A percentile compares a stretch with the other conserved stretches of the same genome.
Evolutionary conservation across 1,140 invertebrate species (phyloP).

Genomic region (Apis florea): DNA sequence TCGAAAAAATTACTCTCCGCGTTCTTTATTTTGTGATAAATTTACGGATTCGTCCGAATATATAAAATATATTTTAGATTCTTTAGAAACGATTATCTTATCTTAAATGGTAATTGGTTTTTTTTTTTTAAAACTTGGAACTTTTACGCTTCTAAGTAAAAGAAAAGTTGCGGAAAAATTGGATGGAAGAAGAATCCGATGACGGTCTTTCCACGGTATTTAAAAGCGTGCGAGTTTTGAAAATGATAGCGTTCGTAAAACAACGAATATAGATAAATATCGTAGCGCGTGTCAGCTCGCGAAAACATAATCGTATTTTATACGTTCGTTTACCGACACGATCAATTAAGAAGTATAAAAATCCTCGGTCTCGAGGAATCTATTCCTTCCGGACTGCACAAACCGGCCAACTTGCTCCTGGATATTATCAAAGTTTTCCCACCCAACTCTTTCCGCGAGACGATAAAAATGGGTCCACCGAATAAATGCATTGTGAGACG

Average conservation of each 20-base stretch:
- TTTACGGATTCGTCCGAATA: no score
- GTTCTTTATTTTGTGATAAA: no score
- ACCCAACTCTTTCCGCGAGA: constrained; percentile 27
- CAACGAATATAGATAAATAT: not conserved
- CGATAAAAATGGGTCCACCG: constrained; percentile 66
- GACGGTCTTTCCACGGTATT: not conserved
- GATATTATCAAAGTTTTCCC: constrained; percentile 74
- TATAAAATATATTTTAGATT: no score
- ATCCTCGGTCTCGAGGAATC: constrained; percentile 13
- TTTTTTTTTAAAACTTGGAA: no score
- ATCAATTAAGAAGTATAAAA: constrained; percentile 67
- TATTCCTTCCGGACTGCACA: constrained; percentile 43
- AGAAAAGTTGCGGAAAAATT: no score
- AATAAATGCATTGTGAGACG: constrained; percentile 67
- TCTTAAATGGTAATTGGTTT: no score
- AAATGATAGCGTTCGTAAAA: not conserved
- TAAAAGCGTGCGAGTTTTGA: not conserved
- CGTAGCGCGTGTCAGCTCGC: not conserved
- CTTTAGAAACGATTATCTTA: no score
- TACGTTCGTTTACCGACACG: constrained; percentile 52
- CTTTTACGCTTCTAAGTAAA: no score
- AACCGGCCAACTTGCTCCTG: constrained; percentile 49
- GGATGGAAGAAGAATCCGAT: no score
- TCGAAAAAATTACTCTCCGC: no score
- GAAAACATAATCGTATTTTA: constrained; percentile 45